Evolutionary conservation across 2,888 invertebrate species (phyloP).

Genomic region (Trichopria drosophilae): DNA sequence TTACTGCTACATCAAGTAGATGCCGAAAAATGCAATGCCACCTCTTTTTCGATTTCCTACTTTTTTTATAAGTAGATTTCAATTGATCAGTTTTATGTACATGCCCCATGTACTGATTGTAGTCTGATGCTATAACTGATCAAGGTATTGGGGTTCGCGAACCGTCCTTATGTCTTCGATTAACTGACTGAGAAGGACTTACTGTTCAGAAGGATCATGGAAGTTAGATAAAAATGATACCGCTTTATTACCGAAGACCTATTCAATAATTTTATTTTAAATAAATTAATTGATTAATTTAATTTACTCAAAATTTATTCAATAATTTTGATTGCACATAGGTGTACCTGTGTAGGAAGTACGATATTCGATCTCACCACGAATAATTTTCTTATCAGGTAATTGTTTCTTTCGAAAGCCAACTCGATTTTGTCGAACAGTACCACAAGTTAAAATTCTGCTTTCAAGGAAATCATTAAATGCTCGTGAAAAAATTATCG

Average conservation of each 20-base stretch:
- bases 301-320: too few species aligned
- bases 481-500: constrained; percentile 36
- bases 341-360: constrained; percentile 36
- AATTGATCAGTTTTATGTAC: constrained; percentile 25
- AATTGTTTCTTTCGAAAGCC: constrained; percentile 35
- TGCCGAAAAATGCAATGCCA: constrained; percentile 28
- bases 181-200: constrained; percentile 19
- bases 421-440: constrained; percentile 21
- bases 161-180: constrained; percentile 20
- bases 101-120: constrained; percentile 23
- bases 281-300: too few species aligned
- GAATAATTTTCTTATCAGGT: constrained; percentile 38
- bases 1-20: constrained; percentile 13
- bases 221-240: constrained; percentile 38
- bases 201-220: constrained; percentile 34
- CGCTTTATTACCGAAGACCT: constrained; percentile 40
- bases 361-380: constrained; percentile 37
- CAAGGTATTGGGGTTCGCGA: constrained; percentile 29
- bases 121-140: constrained; percentile 10
- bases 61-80: constrained; percentile 21
- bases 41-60: constrained; percentile 21
- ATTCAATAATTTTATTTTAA: too few species aligned
- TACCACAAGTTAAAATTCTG: constrained; percentile 28
- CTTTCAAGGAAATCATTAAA: constrained; percentile 25
- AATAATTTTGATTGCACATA: constrained; percentile 46